Evolutionary conservation across 2,797 vertebrate species (phyloP).

Genomic region (Sebastolobus altivelis): DNA sequence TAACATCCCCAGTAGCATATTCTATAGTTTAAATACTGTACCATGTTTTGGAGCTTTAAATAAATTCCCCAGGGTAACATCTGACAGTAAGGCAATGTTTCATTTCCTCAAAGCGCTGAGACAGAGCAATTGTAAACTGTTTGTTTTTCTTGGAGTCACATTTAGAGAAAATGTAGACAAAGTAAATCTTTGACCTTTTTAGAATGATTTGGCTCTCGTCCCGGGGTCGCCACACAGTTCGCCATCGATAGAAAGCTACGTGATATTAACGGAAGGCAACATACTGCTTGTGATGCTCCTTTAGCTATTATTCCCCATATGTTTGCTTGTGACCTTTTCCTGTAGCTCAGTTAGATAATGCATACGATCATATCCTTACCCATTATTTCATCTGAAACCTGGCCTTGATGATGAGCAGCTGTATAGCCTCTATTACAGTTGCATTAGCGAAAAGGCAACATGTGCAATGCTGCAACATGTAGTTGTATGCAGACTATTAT

Average conservation of each 20-base stretch:
- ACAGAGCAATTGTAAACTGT: conserved; percentile 61
- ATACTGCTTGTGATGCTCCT: conserved; percentile 53
- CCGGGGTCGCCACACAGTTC: conserved; percentile 59
- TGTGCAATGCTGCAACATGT: neutral
- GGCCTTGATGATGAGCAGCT: conserved; percentile 39
- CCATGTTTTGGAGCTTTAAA: conserved; percentile 54
- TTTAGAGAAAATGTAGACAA: conserved; percentile 69
- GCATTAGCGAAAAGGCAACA: conserved; percentile 17
- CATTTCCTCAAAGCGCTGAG: conserved; percentile 50
- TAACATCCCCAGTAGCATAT: conserved; percentile 21
- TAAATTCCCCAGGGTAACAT: conserved; percentile 37
- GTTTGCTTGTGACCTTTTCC: conserved; percentile 67
- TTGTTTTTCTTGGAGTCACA: conserved; percentile 68
- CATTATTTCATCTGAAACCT: conserved; percentile 36
- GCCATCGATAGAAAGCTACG: conserved; percentile 58
- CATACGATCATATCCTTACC: conserved; percentile 26
- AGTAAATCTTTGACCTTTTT: conserved; percentile 80
- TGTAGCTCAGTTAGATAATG: conserved; percentile 38
- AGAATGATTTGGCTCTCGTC: conserved; percentile 69
- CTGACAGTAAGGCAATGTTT: conserved; percentile 46
- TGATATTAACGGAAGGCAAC: conserved; percentile 70
- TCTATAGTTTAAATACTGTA: conserved; percentile 26
- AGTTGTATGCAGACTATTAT: neutral
- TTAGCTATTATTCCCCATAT: conserved; percentile 54
- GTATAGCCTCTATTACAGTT: conserved; percentile 17